Conservation (phyloP, 2,888 invertebrate species). For the Nephrotoma flavescens region DNA sequence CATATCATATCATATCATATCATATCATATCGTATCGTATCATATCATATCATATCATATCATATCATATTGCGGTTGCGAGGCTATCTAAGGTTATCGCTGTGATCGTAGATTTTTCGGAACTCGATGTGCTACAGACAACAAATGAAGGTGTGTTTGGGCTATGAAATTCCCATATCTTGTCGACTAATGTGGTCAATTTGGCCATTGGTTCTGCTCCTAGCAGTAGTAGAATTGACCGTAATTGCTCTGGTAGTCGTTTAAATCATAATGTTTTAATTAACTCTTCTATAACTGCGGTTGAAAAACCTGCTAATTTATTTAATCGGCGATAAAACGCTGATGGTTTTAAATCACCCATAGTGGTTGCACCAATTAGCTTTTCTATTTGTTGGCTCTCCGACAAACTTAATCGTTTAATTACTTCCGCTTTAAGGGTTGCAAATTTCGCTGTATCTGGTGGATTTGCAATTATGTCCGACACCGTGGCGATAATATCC, state of each 20-base stretch:
- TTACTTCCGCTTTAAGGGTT: neutral
- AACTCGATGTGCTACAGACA: too few species aligned
- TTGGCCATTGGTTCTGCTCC: neutral
- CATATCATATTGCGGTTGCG: too few species aligned
- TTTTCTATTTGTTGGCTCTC: neutral
- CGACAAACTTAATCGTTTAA: neutral
- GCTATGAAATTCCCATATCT: neutral
- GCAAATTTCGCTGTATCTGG: too few species aligned
- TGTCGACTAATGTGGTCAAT: neutral
- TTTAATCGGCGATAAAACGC: neutral
- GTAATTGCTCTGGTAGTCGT: neutral
- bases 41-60: too few species aligned
- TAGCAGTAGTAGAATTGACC: neutral
- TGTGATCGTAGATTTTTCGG: too few species aligned
- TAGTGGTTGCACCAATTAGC: neutral
- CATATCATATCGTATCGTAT: too few species aligned
- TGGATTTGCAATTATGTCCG: too few species aligned
- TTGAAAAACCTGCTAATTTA: neutral
- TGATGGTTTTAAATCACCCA: neutral
- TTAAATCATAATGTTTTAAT: too few species aligned
- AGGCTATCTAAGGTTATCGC: too few species aligned
- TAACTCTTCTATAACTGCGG: neutral
- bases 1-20: too few species aligned
- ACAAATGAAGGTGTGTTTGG: too few species aligned
- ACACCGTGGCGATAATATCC: too few species aligned